phyloP scores from a whole-genome alignment of 2,113 vertebrate genomes.

The Pitta sordida region DNA sequence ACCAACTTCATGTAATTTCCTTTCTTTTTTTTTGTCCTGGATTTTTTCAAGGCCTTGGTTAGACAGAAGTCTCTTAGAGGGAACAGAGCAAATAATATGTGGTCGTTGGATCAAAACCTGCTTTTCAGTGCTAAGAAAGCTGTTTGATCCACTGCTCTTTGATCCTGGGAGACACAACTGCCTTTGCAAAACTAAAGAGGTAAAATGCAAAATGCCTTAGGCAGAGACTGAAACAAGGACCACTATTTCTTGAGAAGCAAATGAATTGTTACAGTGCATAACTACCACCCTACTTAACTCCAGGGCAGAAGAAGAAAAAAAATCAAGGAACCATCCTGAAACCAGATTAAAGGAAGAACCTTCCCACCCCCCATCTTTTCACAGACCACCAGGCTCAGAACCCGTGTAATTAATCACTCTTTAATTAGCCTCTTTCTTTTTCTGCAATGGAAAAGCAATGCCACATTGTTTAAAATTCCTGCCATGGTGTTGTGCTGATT shows the following conservation, averaged over 20 bases:
- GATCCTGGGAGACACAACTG: conserved; percentile 29
- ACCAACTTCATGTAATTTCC: neutral
- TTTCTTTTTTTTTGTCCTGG: neutral
- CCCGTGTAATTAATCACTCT: conserved; percentile 43
- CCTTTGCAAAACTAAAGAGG: conserved; percentile 35
- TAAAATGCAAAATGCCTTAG: conserved; percentile 40
- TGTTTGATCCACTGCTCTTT: conserved; percentile 44
- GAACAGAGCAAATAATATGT: neutral
- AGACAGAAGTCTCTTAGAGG: neutral
- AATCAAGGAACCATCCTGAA: conserved; percentile 19
- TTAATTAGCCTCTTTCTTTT: conserved; percentile 29
- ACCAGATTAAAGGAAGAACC: conserved; percentile 39
- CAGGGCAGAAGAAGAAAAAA: neutral
- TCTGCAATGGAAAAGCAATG: conserved; percentile 1
- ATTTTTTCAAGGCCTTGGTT: neutral
- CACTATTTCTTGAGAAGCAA: conserved; percentile 40
- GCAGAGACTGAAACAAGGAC: conserved; percentile 20
- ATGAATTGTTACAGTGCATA: conserved; percentile 19
- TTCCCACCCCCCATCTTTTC: neutral
- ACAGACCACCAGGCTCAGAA: conserved; percentile 10
- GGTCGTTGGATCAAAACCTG: conserved; percentile 25
- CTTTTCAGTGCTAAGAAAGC: neutral
- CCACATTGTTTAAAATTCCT: conserved; percentile 44
- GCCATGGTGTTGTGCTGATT: conserved; percentile 37
- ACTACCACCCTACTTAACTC: conserved; percentile 36